Evolutionary conservation across 2,797 vertebrate genomes (phyloP).

Genomic region (Linurgus olivaceus): DNA sequence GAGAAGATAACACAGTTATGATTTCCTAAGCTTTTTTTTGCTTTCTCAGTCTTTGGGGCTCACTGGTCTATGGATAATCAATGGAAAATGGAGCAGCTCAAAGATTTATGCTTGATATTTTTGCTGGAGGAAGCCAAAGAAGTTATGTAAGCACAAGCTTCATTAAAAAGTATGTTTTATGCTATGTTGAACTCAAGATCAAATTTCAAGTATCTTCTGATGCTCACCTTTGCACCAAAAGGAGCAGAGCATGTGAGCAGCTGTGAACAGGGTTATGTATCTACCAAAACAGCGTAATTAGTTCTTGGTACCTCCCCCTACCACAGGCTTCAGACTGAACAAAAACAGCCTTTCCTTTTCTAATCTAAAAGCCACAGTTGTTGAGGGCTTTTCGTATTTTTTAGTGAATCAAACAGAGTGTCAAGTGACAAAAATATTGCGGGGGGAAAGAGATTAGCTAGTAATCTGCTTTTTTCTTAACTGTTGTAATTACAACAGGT

Average conservation of each 20-base stretch:
- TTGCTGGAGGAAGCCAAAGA: not conserved
- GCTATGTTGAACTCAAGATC: not conserved
- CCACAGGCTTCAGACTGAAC: not conserved
- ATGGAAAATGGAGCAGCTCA: not conserved
- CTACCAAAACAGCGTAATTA: not conserved
- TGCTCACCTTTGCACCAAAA: not conserved
- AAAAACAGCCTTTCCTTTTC: not conserved
- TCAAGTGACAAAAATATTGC: not conserved
- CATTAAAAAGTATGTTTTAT: not conserved
- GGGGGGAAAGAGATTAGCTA: not conserved
- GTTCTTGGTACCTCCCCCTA: not conserved
- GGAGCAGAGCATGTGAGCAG: not conserved
- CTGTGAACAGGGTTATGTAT: not conserved
- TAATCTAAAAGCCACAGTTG: not conserved
- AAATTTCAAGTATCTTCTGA: not conserved
- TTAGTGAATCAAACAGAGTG: not conserved
- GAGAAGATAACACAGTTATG: not conserved
- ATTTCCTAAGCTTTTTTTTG: not conserved
- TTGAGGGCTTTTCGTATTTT: not conserved
- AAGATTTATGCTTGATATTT: not conserved
- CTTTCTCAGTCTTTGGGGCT: not conserved
- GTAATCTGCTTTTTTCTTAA: not conserved
- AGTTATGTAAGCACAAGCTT: not conserved
- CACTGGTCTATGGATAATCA: not conserved
- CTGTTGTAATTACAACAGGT: conserved; percentile 7